Base-by-base conservation (phyloP, 2,797 vertebrate genomes). In the Capromys pilorides region DNA sequence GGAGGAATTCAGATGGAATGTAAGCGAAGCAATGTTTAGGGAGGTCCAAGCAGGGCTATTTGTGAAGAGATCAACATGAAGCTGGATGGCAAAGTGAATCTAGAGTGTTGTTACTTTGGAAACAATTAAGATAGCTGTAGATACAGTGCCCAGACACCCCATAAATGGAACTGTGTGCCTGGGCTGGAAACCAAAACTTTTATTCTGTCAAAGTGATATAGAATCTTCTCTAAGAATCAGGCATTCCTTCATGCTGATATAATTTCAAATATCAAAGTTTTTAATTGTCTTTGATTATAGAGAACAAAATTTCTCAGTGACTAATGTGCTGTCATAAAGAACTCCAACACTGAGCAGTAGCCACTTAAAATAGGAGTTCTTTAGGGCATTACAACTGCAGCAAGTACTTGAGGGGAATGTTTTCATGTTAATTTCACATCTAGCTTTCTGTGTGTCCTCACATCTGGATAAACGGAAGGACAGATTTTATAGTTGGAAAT, bases 231-330 rank as follows among this genome's bases (percentile, higher is more conserved):
- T 89, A 75, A 67, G 39, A 73, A 67, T 71, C 45, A 45, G 24
- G 33, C 79, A 45, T 87, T 94, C 61, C 24, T 59, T 83, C 19
- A 6, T 54, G 84, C 24, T 59, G 45, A n/a, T 87, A 51, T 10
- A 1, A 41, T 73, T 86, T 89, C 51, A 75, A 81, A 86, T 18
- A 73, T 45, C 39, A 59, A 92, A 88, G 31, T 86, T 89, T 93
- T 71, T 77, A 51, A 45, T 77, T 77, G 81, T 86, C 41, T 77
- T 12, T 86, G 39, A 86, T 67, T 62, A 5, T 41, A 80, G 22
- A 85, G 61, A 89, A 94, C 31, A 62, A 75, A 91, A 24, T 75
- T 77, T 91, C 86, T 86, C 66, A 81, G 62, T 95, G 85, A 86
- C 39, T 82, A 77, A 10, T 69, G 28, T 41, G 67, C 18, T n/a